Percentiles rank a stretch among this genome's conserved stretches.
These are phyloP conservation scores for Drosophila meridiana DNA, from an alignment of 2,888 invertebrate genomes.

Conservation along the genomic window DNA sequence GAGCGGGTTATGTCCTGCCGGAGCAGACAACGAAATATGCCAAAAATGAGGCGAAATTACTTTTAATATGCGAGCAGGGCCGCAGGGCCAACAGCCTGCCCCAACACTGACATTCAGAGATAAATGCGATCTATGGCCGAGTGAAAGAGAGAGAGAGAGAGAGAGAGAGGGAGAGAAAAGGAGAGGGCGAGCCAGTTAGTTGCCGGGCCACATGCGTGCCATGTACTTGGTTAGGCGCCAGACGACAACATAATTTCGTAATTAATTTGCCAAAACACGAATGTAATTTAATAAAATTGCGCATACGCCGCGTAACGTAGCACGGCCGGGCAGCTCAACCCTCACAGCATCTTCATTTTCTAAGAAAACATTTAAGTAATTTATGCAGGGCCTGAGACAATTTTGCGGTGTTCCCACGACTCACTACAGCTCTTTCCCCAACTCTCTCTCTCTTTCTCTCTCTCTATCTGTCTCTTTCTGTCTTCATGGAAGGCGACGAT, in stretches of 20 bases:
- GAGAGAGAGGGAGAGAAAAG: no score
- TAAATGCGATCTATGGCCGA: conserved; percentile 70
- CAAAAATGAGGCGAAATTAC: conserved; percentile 76
- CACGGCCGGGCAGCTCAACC: conserved; percentile 6
- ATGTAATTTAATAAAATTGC: conserved; percentile 82
- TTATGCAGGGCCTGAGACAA: conserved; percentile 74
- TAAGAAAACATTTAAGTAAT: conserved; percentile 73
- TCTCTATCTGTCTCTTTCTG: neutral
- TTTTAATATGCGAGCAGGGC: conserved; percentile 67
- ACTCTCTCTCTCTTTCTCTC: neutral
- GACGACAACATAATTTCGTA: conserved; percentile 82
- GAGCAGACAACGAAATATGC: conserved; percentile 67
- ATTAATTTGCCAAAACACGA: conserved; percentile 83
- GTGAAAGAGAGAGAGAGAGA: neutral
- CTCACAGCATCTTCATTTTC: conserved; percentile 60
- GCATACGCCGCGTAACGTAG: conserved; percentile 68
- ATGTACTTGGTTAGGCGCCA: conserved; percentile 64
- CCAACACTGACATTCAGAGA: conserved; percentile 64
- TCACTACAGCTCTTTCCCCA: neutral
- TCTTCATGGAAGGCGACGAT: conserved; percentile 61
- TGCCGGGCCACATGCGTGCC: conserved; percentile 5
- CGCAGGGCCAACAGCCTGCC: conserved; percentile 22
- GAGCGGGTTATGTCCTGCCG: conserved; percentile 52
- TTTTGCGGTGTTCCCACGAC: conserved; percentile 57
- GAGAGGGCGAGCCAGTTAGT: neutral